Evolutionary conservation across 2,113 vertebrate genomes (phyloP), one percentile per base, ranked within the genome.

Genomic region (Octodon degus): DNA sequence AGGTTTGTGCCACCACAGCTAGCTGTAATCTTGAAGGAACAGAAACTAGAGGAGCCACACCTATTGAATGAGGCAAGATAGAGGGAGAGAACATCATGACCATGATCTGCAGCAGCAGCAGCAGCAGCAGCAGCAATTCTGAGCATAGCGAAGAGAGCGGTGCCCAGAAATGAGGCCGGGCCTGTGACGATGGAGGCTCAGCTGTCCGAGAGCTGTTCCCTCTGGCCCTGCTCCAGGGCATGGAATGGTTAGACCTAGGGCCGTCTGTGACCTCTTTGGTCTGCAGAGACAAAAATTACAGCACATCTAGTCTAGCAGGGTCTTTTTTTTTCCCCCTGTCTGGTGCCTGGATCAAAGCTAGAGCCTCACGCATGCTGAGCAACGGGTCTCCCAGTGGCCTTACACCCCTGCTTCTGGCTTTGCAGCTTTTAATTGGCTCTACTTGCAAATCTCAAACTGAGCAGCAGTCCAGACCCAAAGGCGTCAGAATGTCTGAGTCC

Each of bases 181-280:
- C 12, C 62, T 1, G 0, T 47, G 67, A 19, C 3, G 16, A n/a
- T 17, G 67, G 67, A 13, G 67, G 34, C 16, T 13, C 0, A 1
- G 16, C 67, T n/a, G 19, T 76, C 13, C 6, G 9, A 63, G 53
- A 62, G 40, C 11, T 30, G n/a, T 13, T 68, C 19, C 68, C 30
- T 40, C 68, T 43, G 5, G 58, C 14, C 16, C 65, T 7, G 20
- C 19, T 22, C 27, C 50, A 68, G 63, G 27, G 11, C 40, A 83
- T 32, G 13, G 40, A 12, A 62, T 7, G 0, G 2, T 34, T 10
- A 7, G 60, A 10, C 13, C 68, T 53, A 7, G 55, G 53, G 30
- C 30, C 40, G n/a, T 27, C 72, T 32, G 12, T 60, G 27, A 55
- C 34, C 16, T 72, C 27, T 79, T 24, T 84, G 25, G 53, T 68